Conservation (phyloP, 2,113 vertebrate species). For the Salvator merianae region DNA sequence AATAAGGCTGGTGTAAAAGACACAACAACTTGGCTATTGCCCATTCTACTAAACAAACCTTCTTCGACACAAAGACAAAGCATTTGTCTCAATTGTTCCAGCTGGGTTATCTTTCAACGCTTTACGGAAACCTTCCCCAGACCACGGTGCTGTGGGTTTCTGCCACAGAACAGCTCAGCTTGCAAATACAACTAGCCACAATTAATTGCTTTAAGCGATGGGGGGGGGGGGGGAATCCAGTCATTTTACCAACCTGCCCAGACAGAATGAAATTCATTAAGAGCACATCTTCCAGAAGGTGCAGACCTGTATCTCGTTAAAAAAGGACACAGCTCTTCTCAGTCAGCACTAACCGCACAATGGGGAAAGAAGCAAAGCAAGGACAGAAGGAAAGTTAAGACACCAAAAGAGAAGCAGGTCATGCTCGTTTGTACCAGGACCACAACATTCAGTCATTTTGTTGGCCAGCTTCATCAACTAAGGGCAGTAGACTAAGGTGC, state of each 20-base stretch:
- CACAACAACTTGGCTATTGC: constrained; percentile 28
- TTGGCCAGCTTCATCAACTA: neutral
- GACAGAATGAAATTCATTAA: constrained; percentile 65
- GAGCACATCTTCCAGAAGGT: constrained; percentile 56
- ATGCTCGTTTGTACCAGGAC: no score
- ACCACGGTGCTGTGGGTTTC: constrained; percentile 37
- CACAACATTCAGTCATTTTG: neutral
- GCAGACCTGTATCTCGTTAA: constrained; percentile 58
- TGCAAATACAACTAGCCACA: constrained; percentile 44
- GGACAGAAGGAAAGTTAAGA: neutral
- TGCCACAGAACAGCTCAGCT: constrained; percentile 18
- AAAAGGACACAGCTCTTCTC: constrained; percentile 41
- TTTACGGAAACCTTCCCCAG: constrained; percentile 45
- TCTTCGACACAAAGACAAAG: constrained; percentile 48
- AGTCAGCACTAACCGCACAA: constrained; percentile 53
- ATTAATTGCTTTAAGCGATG: constrained; percentile 54
- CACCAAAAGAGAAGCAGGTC: neutral
- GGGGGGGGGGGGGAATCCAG: constrained; percentile 11
- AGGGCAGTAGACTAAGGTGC: neutral
- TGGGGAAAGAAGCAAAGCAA: neutral
- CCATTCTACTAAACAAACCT: constrained; percentile 60
- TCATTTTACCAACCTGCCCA: constrained; percentile 56
- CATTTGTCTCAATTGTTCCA: constrained; percentile 66
- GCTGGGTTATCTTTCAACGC: constrained; percentile 55
- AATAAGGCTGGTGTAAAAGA: constrained; percentile 39